These are phyloP conservation scores for Aricia artaxerxes DNA, from an alignment of 2,888 invertebrate genomes.

Conservation along the genomic window DNA sequence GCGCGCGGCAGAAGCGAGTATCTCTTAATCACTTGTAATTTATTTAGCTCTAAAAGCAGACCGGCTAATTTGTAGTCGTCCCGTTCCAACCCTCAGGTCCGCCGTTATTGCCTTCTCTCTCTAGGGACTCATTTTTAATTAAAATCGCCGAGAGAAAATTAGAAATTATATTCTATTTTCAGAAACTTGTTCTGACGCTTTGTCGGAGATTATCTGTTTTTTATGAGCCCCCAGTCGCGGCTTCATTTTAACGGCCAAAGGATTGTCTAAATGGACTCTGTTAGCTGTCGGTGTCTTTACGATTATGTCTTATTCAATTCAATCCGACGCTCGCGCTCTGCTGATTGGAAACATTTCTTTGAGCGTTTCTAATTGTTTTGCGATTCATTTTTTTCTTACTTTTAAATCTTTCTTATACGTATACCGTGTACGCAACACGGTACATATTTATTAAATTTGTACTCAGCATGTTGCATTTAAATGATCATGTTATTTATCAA, in stretches of 20 bases:
- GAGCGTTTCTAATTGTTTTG: slow-evolving; percentile 36
- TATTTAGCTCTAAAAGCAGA: slow-evolving; percentile 75
- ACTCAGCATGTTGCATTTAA: no score
- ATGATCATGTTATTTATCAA: no score
- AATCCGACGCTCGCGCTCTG: slow-evolving; percentile 53
- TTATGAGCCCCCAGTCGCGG: slow-evolving; percentile 76
- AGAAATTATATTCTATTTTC: slow-evolving; percentile 82
- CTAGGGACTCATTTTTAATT: slow-evolving; percentile 79
- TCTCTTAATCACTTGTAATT: slow-evolving; percentile 80
- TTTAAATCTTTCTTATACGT: not conserved
- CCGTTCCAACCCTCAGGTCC: slow-evolving; percentile 61
- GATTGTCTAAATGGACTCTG: slow-evolving; percentile 73
- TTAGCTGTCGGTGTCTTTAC: slow-evolving; percentile 59
- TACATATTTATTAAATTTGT: no score
- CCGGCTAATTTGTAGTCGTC: slow-evolving; percentile 72
- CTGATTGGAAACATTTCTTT: slow-evolving; percentile 61
- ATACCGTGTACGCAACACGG: no score
- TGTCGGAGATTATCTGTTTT: slow-evolving; percentile 78
- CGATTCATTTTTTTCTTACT: slow-evolving; percentile 32
- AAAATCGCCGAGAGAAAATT: slow-evolving; percentile 80
- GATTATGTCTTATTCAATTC: slow-evolving; percentile 70
- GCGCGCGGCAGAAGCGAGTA: slow-evolving; percentile 71
- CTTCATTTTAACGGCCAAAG: slow-evolving; percentile 73
- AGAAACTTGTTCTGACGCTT: slow-evolving; percentile 79
- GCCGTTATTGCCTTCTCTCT: slow-evolving; percentile 61